Evolutionary conservation across 2,113 vertebrate genomes (phyloP), one percentile per base, ranked within the genome.

Genomic region (Sakesphorus luctuosus): DNA sequence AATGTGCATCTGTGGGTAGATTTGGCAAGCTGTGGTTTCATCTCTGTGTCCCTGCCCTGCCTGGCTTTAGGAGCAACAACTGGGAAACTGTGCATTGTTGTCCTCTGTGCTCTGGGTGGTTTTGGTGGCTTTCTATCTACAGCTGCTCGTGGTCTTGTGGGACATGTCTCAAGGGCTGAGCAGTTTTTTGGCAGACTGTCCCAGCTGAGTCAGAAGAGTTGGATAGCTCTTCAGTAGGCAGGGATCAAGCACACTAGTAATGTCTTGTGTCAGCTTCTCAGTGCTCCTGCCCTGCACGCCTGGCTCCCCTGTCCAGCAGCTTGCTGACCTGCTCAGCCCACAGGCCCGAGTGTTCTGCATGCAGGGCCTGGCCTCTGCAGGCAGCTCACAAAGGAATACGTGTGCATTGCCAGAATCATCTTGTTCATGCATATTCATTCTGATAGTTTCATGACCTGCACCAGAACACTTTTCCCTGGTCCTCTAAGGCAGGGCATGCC

Each of bases 81-180:
- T 1, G 3, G 44, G 44, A 83, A 82, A 28, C 29, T 67, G 50
- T 40, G 8, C 4, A 2, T 6, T 71, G 14, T 9, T 82, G 49
- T 69, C n/a, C 53, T 66, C n/a, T 44, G 15, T 66, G 25, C 52
- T 29, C 47, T 14, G 21, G 47, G 16, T 20, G 40, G 33, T 26
- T 33, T 10, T 11, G 1, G 31, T n/a, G 67, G 18, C 28, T 92
- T 79, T 56, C n/a, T 20, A 47, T n/a, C 59, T 33, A 62, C 71
- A 85, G 50, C 75, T 46, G 38, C 47, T 50, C 1, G 2, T 40
- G 67, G 18, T 33, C 67, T 63, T 63, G 36, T 3, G 12, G 52
- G 47, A 53, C 0, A 0, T 21, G 40, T 26, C 38, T 40, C 1
- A 0, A 62, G 46, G 73, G 28, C 46, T 76, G 17, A 2, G 35